Conservation (phyloP, 2,888 invertebrate species). For the Tetanocera ferruginea region DNA sequence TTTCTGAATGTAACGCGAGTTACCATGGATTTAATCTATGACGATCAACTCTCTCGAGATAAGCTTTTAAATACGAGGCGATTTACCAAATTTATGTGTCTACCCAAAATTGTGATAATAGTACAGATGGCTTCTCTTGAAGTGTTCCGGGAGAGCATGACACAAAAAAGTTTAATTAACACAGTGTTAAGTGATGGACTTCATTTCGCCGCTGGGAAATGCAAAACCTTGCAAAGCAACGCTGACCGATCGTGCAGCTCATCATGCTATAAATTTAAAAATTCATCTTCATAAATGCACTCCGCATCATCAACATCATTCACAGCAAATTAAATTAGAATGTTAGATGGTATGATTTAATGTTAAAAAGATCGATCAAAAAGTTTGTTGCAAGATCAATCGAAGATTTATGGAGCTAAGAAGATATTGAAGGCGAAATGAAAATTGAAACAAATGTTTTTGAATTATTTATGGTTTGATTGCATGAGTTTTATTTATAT, state of each 20-base stretch:
- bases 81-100: too few relatives aligned
- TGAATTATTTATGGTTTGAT: background rate
- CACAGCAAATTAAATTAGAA: background rate
- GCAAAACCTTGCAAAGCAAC: background rate
- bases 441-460: background rate
- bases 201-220: too few relatives aligned
- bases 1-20: too few relatives aligned
- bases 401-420: background rate
- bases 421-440: background rate
- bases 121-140: too few relatives aligned
- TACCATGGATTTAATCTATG: too few relatives aligned
- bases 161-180: too few relatives aligned
- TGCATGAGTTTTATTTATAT: background rate
- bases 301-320: background rate
- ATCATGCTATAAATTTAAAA: background rate
- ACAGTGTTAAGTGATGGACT: too few relatives aligned
- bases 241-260: background rate
- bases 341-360: background rate
- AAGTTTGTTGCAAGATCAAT: conserved; percentile 1
- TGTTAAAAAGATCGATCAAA: background rate
- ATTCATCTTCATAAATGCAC: background rate
- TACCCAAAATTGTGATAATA: too few relatives aligned
- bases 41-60: too few relatives aligned
- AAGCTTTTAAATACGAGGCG: too few relatives aligned
- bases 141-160: too few relatives aligned